Conservation (phyloP, 2,888 invertebrate genomes). For the Cryptus viduatorius region DNA sequence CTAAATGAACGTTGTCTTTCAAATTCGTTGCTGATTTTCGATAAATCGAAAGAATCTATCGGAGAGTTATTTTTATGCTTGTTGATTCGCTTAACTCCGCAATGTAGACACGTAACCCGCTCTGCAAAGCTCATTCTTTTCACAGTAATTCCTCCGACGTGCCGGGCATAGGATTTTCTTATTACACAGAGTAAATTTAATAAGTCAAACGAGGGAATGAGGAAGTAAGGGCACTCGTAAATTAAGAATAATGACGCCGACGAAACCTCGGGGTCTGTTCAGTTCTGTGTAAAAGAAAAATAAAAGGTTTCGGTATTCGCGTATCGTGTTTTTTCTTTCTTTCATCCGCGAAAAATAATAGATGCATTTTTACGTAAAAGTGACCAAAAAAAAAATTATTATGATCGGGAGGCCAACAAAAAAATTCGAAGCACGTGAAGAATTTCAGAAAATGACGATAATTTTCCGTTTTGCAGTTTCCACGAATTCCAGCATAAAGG, state of each 20-base stretch:
- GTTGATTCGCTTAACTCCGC: neutral
- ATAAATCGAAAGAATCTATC: neutral
- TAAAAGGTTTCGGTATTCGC: neutral
- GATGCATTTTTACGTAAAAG: neutral
- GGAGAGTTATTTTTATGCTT: neutral
- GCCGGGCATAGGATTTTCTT: conserved; percentile 54
- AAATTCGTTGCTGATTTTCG: neutral
- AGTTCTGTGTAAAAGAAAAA: neutral
- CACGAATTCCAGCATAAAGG: neutral
- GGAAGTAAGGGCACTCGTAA: conserved; percentile 9
- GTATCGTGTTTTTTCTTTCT: neutral
- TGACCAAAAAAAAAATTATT: too few relatives aligned
- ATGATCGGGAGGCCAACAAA: too few relatives aligned
- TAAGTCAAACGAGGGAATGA: conserved; percentile 30
- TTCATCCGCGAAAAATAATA: neutral
- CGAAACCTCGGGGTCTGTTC: conserved; percentile 1
- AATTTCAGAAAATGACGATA: too few relatives aligned
- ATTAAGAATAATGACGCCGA: conserved; percentile 42
- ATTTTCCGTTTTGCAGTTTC: too few relatives aligned
- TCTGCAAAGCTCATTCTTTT: conserved; percentile 18
- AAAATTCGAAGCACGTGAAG: too few relatives aligned
- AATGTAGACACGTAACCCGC: neutral
- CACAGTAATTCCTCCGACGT: conserved; percentile 26
- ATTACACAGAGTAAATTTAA: conserved; percentile 54
- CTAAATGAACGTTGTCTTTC: neutral